Evolutionary conservation across 2,113 vertebrate species (phyloP), one percentile per base, ranked within the genome.

Genomic region (Amazona guildingii): DNA sequence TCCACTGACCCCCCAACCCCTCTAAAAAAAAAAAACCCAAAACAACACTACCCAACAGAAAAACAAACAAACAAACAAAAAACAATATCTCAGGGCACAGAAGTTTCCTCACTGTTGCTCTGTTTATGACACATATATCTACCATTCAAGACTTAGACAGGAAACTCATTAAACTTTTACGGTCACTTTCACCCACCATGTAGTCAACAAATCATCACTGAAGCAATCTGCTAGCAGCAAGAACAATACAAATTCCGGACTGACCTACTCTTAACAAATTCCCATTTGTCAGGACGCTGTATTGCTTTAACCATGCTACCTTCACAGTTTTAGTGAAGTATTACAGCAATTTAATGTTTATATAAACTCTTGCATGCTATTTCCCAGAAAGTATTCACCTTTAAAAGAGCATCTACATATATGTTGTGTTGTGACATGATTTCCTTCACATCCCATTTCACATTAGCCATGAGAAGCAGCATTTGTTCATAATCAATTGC

Each of bases 371-470:
- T 81, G 43, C 14, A 77, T 21, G 49, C 28, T 1, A 4, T 68
- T 81, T 88, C 27, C 41, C 76, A 43, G 79, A 41, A 85, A 46
- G 28, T 37, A 97, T 52, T 98, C 98, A 99, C 99, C 99, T 99
- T 99, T 77, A 99, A 95, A 89, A 99, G 97, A 55, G 99, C 98
- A 92, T 99, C 99, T 88, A 99, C 99, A 20, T 99, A 99, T n/a
- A 99, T 67, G 19, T 99, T 99, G 97, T 99, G 99, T 95, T 99
- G 99, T 9, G 99, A 99, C 99, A 99, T 99, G 92, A 99, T 99
- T 98, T 99, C 99, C 85, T 98, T 99, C 63, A 99, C 99, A 97
- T 99, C 99, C 99, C 99, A 99, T 96, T 99, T 99, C 70, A 99
- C 99, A 59, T 98, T 99, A 4, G 98, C 96, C 99, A 99, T 99